Evolutionary conservation across 2,797 vertebrate species (phyloP).

Genomic region (Rhynchotus rufescens): DNA sequence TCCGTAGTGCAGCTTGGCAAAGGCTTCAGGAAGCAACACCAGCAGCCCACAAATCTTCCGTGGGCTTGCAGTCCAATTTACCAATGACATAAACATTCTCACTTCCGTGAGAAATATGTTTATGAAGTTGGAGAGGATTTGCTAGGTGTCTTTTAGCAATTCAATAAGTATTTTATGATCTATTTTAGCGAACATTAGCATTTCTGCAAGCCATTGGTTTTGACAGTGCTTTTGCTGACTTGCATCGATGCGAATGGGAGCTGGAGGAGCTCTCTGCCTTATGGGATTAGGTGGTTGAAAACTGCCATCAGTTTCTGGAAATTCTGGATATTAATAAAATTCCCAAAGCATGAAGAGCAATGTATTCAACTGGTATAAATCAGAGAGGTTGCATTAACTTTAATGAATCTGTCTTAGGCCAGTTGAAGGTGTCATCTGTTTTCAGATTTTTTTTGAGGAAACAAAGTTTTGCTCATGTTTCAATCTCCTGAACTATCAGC

Average conservation of each 20-base stretch:
- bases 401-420: background rate
- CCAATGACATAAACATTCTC: background rate
- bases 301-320: background rate
- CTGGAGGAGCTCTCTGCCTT: background rate
- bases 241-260: background rate
- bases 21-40: background rate
- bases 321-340: background rate
- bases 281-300: background rate
- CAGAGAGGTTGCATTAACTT: background rate
- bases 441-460: background rate
- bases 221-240: background rate
- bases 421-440: background rate
- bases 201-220: background rate
- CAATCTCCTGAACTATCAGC: background rate
- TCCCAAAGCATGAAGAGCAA: background rate
- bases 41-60: background rate
- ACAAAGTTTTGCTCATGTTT: background rate
- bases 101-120: background rate
- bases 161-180: background rate
- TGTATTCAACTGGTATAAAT: fast-evolving
- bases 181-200: background rate
- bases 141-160: background rate
- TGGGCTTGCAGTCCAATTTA: background rate
- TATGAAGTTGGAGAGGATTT: background rate
- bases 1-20: background rate